phyloP scores from a whole-genome alignment of 2,888 invertebrate genomes.

The Lasioglossum calceatum region DNA sequence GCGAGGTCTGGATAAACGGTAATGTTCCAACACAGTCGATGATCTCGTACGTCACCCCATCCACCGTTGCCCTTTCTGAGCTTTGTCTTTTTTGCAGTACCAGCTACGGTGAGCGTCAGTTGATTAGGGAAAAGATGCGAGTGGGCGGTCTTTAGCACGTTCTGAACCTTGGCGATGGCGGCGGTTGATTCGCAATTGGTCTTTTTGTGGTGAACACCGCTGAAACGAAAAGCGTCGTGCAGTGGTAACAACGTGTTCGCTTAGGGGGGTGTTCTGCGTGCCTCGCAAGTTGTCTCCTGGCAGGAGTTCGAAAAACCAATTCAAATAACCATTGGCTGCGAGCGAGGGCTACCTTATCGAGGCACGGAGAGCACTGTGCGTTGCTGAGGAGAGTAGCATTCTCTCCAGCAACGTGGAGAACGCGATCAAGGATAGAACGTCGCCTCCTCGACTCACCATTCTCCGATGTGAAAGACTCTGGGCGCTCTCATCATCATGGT shows the following conservation, averaged over 20 bases:
- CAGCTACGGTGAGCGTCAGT: slow-evolving; percentile 88
- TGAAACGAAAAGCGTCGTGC: slow-evolving; percentile 81
- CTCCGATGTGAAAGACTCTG: slow-evolving; percentile 98
- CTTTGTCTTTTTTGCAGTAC: slow-evolving; percentile 90
- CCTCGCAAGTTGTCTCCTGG: no score
- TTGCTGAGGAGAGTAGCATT: background rate
- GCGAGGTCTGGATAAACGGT: slow-evolving; percentile 78
- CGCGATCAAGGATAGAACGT: background rate
- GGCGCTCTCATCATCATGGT: slow-evolving; percentile 97
- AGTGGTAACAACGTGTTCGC: background rate
- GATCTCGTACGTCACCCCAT: slow-evolving; percentile 96
- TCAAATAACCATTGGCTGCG: no score
- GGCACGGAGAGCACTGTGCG: no score
- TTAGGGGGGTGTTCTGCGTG: background rate
- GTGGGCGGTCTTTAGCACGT: slow-evolving; percentile 89
- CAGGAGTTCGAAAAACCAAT: no score
- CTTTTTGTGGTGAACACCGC: slow-evolving; percentile 98
- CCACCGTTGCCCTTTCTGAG: slow-evolving; percentile 97
- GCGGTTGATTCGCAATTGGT: slow-evolving; percentile 95
- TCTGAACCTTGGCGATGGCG: slow-evolving; percentile 93
- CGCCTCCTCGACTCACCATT: slow-evolving; percentile 91
- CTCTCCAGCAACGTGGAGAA: background rate
- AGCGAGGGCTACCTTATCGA: no score
- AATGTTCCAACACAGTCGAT: slow-evolving; percentile 86
- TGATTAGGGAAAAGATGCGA: slow-evolving; percentile 90